A percentile compares a stretch with the other conserved stretches of the same genome.
Conservation (phyloP, 1,140 invertebrate genomes). For the Tetraneura akinire region DNA sequence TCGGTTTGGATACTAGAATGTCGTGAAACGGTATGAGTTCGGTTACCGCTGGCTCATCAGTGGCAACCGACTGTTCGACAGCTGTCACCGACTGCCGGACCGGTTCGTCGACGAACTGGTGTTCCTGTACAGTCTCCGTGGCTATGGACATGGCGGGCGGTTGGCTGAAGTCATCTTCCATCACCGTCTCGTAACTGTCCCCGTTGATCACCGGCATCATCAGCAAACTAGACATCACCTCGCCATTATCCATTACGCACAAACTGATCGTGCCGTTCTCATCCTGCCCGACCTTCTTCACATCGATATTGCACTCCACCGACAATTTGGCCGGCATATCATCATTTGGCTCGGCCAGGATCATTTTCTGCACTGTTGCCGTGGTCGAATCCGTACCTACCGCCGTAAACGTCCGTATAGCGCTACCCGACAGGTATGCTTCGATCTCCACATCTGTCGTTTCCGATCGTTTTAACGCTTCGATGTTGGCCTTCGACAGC, state of each 20-base stretch:
- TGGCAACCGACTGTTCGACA: conserved; percentile 7
- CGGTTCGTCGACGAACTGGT: conserved; percentile 41
- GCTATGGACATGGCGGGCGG: conserved; percentile 49
- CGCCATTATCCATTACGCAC: conserved; percentile 52
- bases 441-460: conserved; percentile 47
- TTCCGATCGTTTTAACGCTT: conserved; percentile 32
- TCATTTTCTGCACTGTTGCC: conserved; percentile 37
- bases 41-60: background rate
- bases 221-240: conserved; percentile 46
- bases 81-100: conserved; percentile 37
- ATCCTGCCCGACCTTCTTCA: conserved; percentile 46
- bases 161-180: conserved; percentile 47
- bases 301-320: conserved; percentile 46
- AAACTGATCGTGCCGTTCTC: conserved; percentile 47
- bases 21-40: conserved; percentile 36
- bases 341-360: conserved; percentile 41
- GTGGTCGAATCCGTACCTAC: background rate
- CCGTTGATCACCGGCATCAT: conserved; percentile 46
- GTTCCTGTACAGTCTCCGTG: conserved; percentile 46
- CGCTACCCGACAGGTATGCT: conserved; percentile 49
- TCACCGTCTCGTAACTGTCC: conserved; percentile 41
- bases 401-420: conserved; percentile 31
- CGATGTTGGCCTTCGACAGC: conserved; percentile 50
- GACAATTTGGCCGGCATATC: conserved; percentile 48
- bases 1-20: conserved; percentile 34